Conservation (phyloP, 2,113 vertebrate genomes). For the Gymnobelideus leadbeateri region DNA sequence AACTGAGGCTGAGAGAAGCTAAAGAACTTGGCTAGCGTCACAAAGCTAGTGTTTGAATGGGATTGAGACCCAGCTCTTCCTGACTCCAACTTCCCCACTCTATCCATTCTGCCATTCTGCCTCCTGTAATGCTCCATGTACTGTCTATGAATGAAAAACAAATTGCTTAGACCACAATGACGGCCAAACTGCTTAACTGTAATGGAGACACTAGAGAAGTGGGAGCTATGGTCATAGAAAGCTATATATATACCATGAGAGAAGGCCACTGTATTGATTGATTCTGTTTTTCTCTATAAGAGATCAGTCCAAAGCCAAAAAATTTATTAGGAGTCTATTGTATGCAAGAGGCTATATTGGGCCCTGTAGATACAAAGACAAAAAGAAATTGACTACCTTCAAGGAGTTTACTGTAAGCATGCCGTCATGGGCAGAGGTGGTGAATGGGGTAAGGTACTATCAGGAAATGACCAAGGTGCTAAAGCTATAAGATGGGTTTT, state of each 20-base stretch:
- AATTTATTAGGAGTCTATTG: not conserved
- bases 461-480: not conserved
- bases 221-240: not conserved
- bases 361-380: not conserved
- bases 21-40: not conserved
- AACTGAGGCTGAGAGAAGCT: not conserved
- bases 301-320: not conserved
- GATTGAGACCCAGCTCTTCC: not conserved
- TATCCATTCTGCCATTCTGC: not conserved
- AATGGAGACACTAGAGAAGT: not conserved
- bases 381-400: not conserved
- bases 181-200: not conserved
- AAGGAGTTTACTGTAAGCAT: not conserved
- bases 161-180: not conserved
- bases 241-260: not conserved
- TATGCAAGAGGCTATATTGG: not conserved
- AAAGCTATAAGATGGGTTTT: not conserved
- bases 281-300: not conserved
- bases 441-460: not conserved
- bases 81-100: not conserved
- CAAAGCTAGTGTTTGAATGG: not conserved
- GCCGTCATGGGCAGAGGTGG: not conserved
- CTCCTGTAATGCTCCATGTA: not conserved
- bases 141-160: not conserved
- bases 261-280: not conserved